Evolutionary conservation across 2,797 vertebrate genomes (phyloP), one percentile per base, ranked within the genome.

Genomic region (Peromyscus eremicus): DNA sequence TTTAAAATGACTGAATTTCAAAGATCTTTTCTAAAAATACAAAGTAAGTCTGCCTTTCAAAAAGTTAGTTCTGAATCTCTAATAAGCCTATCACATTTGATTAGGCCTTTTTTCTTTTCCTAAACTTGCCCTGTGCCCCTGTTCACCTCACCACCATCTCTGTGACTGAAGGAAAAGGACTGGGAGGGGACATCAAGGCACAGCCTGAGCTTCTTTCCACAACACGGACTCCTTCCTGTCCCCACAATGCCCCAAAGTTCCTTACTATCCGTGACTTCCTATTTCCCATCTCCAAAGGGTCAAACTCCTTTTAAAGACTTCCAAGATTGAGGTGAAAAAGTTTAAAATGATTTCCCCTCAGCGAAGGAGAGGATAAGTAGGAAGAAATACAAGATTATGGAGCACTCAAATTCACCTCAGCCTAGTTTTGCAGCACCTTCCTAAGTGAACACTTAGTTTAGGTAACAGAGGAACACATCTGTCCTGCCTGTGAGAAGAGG

Each of bases 1-100:
- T 93, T 96, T 85, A 84, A 92, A 97, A 95, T 23, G 66, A 91
- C 32, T 73, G 49, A 87, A 95, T 94, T 96, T 92, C 79, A 94
- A 96, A 94, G 82, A 13, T 12, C 29, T 94, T 70, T 79, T 76
- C 21, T 88, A 92, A 85, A 70, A 83, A 52, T 52, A 94, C 49
- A 86, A 76, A 86, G 68, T 66, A 77, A 32, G 76, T 55, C 57
- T 76, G 27, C 80, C 68, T 82, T 57, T 83, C 52, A 43, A 66
- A 52, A 95, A 70, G n/a, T 71, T 34, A 86, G 40, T 7, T 27
- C 13, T n/a, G 25, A 46, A 89, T 60, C 49, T 90, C 40, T 60
- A 85, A 37, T 60, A 77, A 73, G 70, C 25, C 89, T 64, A 75
- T 86, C 29, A 91, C 55, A 86, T 94, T 23, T 76, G 21, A 95